Evolutionary conservation across 1,140 invertebrate species (phyloP).

Genomic region (Drosophila ananassae): DNA sequence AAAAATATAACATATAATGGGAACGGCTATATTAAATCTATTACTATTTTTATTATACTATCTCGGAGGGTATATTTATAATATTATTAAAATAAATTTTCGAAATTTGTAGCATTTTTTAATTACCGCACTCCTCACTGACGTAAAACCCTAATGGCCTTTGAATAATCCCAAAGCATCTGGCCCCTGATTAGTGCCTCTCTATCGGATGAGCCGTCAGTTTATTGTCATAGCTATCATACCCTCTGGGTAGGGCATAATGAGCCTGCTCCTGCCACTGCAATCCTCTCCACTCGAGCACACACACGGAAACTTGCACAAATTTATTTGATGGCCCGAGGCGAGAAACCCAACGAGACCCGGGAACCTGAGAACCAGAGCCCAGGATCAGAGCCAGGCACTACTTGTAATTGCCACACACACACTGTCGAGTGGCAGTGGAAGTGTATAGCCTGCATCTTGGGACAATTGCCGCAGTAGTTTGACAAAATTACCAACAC

Average conservation of each 20-base stretch:
- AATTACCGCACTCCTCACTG: background rate
- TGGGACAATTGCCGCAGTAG: constrained; percentile 43
- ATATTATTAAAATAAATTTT: background rate
- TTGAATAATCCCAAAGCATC: constrained; percentile 10
- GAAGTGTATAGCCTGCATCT: constrained; percentile 35
- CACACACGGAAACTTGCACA: constrained; percentile 51
- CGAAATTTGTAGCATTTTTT: background rate
- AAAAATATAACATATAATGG: too few species aligned
- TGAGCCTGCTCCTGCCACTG: constrained; percentile 36
- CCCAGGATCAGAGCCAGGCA: constrained; percentile 54
- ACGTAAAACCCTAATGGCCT: background rate
- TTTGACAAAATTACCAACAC: constrained; percentile 61
- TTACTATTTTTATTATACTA: too few species aligned
- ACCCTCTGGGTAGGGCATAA: constrained; percentile 54
- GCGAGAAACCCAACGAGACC: constrained; percentile 15
- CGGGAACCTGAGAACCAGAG: background rate
- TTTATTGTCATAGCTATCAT: constrained; percentile 41
- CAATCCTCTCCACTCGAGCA: constrained; percentile 40
- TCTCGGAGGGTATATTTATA: too few species aligned
- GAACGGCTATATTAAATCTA: too few species aligned
- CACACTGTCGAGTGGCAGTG: constrained; percentile 24
- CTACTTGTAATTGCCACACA: constrained; percentile 69
- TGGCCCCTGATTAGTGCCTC: constrained; percentile 31
- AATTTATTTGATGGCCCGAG: constrained; percentile 61
- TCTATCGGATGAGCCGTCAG: constrained; percentile 1